These are phyloP conservation scores for Pimephales promelas DNA, from an alignment of 2,113 vertebrate genomes.

Conservation along the genomic window DNA sequence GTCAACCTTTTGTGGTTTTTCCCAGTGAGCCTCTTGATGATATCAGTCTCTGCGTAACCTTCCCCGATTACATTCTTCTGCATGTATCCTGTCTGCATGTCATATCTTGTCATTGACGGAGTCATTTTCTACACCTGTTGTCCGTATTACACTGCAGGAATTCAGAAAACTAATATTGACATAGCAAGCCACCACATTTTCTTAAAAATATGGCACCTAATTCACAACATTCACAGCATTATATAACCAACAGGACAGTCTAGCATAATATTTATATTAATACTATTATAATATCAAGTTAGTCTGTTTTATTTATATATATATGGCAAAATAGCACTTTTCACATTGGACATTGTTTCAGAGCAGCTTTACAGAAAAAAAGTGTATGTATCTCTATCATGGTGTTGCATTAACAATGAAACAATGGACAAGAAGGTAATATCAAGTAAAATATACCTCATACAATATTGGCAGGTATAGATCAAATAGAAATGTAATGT, in stretches of 20 bases:
- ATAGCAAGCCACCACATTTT: neutral
- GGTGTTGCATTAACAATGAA: no score
- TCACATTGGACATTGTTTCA: no score
- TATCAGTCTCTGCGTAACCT: neutral
- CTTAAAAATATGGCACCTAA: neutral
- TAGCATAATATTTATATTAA: neutral
- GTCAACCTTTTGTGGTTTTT: constrained; percentile 7
- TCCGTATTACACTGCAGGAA: neutral
- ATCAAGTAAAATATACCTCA: no score
- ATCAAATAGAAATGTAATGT: no score
- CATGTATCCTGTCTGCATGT: neutral
- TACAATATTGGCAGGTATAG: no score
- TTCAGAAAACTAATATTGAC: neutral
- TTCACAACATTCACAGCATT: neutral
- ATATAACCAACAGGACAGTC: neutral
- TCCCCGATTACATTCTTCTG: neutral
- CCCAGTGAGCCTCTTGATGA: neutral
- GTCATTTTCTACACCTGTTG: neutral
- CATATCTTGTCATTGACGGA: neutral
- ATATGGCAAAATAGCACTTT: no score
- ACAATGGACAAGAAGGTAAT: no score
- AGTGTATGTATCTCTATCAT: no score
- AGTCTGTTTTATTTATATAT: no score
- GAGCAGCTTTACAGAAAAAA: no score
- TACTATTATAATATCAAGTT: no score